Base-by-base conservation (phyloP, 2,888 invertebrate species). In the Nipponacmea schrenckii region DNA sequence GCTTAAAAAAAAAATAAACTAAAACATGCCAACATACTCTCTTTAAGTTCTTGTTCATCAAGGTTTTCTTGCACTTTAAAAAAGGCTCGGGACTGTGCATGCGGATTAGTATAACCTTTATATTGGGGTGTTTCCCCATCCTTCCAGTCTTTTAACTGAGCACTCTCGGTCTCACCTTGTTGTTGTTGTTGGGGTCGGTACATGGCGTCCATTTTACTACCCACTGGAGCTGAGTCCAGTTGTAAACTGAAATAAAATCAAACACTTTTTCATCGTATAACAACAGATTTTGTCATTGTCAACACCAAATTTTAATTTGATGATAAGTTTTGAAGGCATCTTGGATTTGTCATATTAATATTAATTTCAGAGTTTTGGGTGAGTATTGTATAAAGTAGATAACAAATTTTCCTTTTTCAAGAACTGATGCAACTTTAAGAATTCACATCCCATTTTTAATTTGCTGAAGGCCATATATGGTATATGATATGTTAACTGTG, bases 201-300 rank as follows among this genome's bases (percentile, higher is more conserved):
- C 8, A 83, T 85, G 63, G 83, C 81, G 20, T 80, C 76, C 81
- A 83, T 79, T 71, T 74, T 76, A 2, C 77, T 64, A 12, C 85
- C 85, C 4, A 83, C 77, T 8, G 75, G 79, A 27, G 73, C 72
- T 27, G 78, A 71, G 45, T 76, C 68, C 50, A 85, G 74, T 72
- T 83, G 80, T 50, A 85, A 70, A 24, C 85, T 85, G 74, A 70
- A 78, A 73, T 10, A 70, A 48, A 68, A 62, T 50, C 24, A 12
- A 31, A 2, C 14, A 17, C 39, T 39, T 39, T 10, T 39, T 39
- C 39, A 39, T n/a, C n/a, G n/a, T n/a, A n/a, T n/a, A n/a, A n/a
- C n/a, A n/a, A n/a, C n/a, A n/a, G n/a, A n/a, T n/a, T n/a, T n/a
- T n/a, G n/a, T n/a, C 31, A 31, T 31, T 39, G 39, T 39, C n/a